These are phyloP conservation scores for Philotrypesis tridentata DNA, from an alignment of 1,140 invertebrate genomes.

Conservation along the genomic window DNA sequence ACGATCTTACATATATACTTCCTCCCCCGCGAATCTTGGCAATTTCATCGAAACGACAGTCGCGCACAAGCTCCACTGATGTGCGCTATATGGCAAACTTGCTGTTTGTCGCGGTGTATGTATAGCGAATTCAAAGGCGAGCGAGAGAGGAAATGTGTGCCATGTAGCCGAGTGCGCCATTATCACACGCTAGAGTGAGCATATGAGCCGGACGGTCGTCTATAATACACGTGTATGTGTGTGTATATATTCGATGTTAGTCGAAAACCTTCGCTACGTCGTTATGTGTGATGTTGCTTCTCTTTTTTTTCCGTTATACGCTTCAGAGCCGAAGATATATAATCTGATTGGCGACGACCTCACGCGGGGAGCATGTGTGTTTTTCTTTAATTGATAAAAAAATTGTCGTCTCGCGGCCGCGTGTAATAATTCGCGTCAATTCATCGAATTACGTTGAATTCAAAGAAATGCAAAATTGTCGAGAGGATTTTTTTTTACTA, in stretches of 20 bases:
- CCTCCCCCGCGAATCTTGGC: not conserved
- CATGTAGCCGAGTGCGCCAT: conserved; percentile 33
- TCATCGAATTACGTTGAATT: no score
- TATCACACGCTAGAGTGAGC: conserved; percentile 52
- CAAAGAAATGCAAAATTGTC: no score
- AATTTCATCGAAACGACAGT: conserved; percentile 5
- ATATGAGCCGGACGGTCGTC: conserved; percentile 45
- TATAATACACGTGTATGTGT: conserved; percentile 10
- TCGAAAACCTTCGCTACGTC: conserved; percentile 13
- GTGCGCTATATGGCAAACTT: not conserved
- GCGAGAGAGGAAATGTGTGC: conserved; percentile 5
- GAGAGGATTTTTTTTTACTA: no score
- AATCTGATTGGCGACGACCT: no score
- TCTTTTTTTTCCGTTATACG: not conserved
- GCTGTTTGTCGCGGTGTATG: not conserved
- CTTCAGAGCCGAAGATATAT: not conserved
- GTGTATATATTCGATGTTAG: conserved; percentile 14
- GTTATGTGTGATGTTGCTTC: not conserved
- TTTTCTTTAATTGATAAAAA: no score
- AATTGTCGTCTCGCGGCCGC: no score
- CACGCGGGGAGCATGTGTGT: no score
- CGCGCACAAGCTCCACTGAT: not conserved
- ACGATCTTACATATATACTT: not conserved
- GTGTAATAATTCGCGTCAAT: no score
- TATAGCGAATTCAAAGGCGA: conserved; percentile 1